Evolutionary conservation across 2,888 invertebrate genomes (phyloP).

Genomic region (Drosophila rubida): DNA sequence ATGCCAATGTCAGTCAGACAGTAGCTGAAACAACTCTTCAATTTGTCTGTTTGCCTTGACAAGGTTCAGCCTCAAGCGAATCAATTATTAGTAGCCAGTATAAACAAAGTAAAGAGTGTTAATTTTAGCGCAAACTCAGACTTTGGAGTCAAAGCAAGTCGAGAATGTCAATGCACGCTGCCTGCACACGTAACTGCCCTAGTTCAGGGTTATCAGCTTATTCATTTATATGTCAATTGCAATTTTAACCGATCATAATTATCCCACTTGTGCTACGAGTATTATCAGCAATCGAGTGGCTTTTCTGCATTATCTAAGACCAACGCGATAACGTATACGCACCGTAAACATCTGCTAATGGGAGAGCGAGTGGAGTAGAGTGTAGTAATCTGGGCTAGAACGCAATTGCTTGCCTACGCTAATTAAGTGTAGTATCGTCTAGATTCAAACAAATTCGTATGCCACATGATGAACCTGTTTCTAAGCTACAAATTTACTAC

Average conservation of each 20-base stretch:
- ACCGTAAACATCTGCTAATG: background rate
- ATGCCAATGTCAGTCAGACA: conserved; percentile 43
- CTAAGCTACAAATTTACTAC: conserved; percentile 25
- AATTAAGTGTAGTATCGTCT: conserved; percentile 30
- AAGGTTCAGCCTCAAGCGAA: conserved; percentile 33
- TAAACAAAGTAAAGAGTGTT: conserved; percentile 28
- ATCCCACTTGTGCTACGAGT: conserved; percentile 12
- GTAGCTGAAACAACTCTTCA: conserved; percentile 28
- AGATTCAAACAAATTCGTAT: conserved; percentile 23
- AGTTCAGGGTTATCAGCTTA: conserved; percentile 24
- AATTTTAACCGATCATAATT: conserved; percentile 18
- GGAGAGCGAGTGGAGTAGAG: background rate
- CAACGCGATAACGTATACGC: conserved; percentile 37
- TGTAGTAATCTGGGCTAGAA: conserved; percentile 25
- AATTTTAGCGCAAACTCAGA: conserved; percentile 30
- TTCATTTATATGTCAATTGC: background rate
- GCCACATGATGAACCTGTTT: conserved; percentile 32
- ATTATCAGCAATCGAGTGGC: conserved; percentile 18
- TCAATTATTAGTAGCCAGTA: conserved; percentile 31
- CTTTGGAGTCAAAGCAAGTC: background rate
- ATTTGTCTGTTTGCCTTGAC: conserved; percentile 32
- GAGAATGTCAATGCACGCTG: conserved; percentile 32
- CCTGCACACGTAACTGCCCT: background rate
- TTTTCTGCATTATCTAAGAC: conserved; percentile 21
- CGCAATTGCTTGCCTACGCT: conserved; percentile 44